A percentile compares a stretch with the other conserved stretches of the same genome.
Conservation (phyloP, 2,113 vertebrate species). For the Sylvilagus bachmani region DNA sequence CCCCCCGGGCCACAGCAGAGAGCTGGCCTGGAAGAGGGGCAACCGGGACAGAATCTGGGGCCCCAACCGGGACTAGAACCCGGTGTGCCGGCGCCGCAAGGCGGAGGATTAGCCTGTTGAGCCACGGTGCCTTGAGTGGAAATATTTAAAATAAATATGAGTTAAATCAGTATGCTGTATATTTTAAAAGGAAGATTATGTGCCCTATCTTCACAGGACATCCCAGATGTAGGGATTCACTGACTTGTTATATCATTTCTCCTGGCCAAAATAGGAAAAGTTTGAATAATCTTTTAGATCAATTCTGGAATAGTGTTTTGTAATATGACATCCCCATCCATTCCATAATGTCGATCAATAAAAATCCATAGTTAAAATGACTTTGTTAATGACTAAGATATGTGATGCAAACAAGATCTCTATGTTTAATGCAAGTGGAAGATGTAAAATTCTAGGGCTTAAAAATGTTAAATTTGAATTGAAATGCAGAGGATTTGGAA, state of each 20-base stretch:
- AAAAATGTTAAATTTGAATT: conserved; percentile 7
- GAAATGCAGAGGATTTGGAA: neutral
- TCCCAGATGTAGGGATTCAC: neutral
- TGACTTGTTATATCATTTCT: neutral
- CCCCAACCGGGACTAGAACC: too few species aligned
- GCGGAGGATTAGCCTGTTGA: too few species aligned
- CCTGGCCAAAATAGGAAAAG: neutral
- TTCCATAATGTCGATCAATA: neutral
- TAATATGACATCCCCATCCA: neutral
- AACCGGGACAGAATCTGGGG: too few species aligned
- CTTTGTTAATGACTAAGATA: neutral
- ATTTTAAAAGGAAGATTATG: neutral
- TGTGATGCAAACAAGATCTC: neutral
- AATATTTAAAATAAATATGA: neutral
- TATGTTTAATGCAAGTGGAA: neutral
- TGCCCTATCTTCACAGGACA: neutral
- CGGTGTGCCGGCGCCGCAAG: too few species aligned
- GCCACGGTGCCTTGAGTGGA: conserved; percentile 25
- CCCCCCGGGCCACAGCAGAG: too few species aligned
- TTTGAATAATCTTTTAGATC: conserved; percentile 5
- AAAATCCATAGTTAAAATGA: neutral
- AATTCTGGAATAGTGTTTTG: neutral
- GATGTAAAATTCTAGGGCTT: neutral
- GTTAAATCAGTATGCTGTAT: neutral
- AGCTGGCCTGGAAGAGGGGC: too few species aligned